Evolutionary conservation across 2,113 vertebrate species (phyloP).

Genomic region (Cyprinus carpio): DNA sequence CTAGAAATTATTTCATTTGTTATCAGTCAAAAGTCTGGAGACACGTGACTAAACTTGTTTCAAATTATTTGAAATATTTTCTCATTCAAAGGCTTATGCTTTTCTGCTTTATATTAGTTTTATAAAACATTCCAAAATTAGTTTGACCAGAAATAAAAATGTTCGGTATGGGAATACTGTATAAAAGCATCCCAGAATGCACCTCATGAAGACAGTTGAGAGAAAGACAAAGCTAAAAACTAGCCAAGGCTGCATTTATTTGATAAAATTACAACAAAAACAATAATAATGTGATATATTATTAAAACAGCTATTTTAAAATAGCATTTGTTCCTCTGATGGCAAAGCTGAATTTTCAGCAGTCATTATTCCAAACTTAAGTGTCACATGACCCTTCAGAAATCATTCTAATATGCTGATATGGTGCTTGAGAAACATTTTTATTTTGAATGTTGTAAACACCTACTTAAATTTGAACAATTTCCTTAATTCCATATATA

Average conservation of each 20-base stretch:
- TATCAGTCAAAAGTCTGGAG: background rate
- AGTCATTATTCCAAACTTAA: background rate
- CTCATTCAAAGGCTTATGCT: background rate
- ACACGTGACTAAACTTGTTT: background rate
- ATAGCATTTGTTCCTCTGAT: background rate
- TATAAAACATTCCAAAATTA: background rate
- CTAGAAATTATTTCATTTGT: background rate
- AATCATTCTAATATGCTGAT: background rate
- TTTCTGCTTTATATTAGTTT: background rate
- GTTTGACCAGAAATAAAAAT: background rate
- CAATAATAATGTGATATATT: background rate
- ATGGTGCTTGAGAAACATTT: background rate
- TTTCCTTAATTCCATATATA: background rate
- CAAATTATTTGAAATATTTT: background rate
- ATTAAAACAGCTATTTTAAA: slow-evolving; percentile 61
- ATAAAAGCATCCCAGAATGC: background rate
- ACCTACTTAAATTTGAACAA: too few relatives aligned
- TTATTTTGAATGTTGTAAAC: too few relatives aligned
- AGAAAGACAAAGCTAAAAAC: slow-evolving; percentile 52
- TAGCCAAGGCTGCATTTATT: background rate
- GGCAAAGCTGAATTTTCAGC: background rate
- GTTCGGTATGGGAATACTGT: background rate
- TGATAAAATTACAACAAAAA: background rate
- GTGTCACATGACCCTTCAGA: background rate
- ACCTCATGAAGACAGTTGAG: slow-evolving; percentile 5